Conservation (phyloP, 2,888 invertebrate species). For the Thecophora atra region DNA sequence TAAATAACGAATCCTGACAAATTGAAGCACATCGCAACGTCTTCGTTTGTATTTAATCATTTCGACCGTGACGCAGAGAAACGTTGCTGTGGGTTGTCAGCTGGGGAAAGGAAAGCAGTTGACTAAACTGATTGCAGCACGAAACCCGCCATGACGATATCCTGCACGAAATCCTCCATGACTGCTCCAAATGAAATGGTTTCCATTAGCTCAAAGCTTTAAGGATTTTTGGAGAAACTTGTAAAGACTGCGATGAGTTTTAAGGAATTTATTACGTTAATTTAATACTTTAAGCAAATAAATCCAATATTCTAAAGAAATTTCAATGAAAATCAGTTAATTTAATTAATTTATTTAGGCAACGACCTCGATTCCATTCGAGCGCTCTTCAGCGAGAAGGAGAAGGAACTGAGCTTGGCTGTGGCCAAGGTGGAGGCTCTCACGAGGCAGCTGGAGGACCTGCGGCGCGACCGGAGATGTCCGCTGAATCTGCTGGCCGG, state of each 20-base stretch:
- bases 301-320: background rate
- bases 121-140: background rate
- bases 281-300: background rate
- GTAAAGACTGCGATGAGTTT: too few relatives aligned
- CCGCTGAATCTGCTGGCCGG: slow-evolving; percentile 66
- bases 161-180: too few relatives aligned
- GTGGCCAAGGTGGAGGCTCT: slow-evolving; percentile 97
- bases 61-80: background rate
- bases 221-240: too few relatives aligned
- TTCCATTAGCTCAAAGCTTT: too few relatives aligned
- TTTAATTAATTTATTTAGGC: slow-evolving; percentile 69
- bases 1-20: background rate
- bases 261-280: background rate
- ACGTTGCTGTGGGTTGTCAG: too few relatives aligned
- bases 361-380: slow-evolving; percentile 96
- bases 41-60: slow-evolving; percentile 8
- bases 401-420: slow-evolving; percentile 95
- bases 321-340: background rate
- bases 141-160: too few relatives aligned
- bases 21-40: slow-evolving; percentile 7
- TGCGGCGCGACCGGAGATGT: slow-evolving; percentile 76
- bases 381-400: slow-evolving; percentile 96
- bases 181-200: too few relatives aligned
- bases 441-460: slow-evolving; percentile 92
- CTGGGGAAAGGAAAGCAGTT: too few relatives aligned